phyloP scores from a whole-genome alignment of 2,113 vertebrate genomes.

The Uropsilus gracilis region DNA sequence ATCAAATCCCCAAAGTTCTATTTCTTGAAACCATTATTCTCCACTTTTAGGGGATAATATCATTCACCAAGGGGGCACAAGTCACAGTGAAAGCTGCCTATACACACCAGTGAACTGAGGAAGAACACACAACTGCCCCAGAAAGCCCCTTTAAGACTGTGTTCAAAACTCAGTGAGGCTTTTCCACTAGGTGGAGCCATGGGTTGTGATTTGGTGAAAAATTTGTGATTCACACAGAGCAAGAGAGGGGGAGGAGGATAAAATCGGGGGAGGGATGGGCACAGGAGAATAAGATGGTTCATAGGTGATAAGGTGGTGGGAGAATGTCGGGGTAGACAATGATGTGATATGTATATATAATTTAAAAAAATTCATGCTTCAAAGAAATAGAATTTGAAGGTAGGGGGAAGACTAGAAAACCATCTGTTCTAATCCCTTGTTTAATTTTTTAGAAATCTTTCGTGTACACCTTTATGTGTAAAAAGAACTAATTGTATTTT shows the following conservation, averaged over 20 bases:
- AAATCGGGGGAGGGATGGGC: no score
- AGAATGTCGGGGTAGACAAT: no score
- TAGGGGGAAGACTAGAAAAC: background rate
- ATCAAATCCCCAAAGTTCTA: background rate
- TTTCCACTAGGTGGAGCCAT: conserved; percentile 71
- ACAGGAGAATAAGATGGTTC: no score
- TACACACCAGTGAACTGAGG: background rate
- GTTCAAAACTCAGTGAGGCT: background rate
- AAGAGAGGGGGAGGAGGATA: no score
- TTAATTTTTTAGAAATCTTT: background rate
- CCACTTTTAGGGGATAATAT: background rate
- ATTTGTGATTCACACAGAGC: no score
- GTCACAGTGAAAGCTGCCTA: background rate
- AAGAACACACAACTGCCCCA: background rate
- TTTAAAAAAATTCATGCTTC: background rate
- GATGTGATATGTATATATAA: no score
- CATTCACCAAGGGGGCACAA: background rate
- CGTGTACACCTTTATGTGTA: background rate
- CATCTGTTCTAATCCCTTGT: background rate
- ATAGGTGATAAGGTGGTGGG: no score
- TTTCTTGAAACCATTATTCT: background rate
- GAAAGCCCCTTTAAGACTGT: background rate
- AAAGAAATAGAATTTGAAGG: background rate
- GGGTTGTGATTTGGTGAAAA: background rate
- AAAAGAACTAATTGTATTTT: background rate